Evolutionary conservation across 2,113 vertebrate species (phyloP).

Genomic region (Tiliqua scincoides): DNA sequence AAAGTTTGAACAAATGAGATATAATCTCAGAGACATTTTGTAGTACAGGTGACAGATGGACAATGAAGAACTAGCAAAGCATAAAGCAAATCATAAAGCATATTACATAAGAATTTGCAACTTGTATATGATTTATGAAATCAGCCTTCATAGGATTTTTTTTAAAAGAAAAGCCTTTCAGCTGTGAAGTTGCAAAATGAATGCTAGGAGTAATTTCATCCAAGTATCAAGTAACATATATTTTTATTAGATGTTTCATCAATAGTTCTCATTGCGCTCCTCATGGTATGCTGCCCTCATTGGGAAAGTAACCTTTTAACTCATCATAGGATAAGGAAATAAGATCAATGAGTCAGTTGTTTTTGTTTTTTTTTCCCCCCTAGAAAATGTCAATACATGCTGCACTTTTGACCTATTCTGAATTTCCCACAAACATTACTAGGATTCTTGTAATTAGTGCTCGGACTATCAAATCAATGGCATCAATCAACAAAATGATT

Average conservation of each 20-base stretch:
- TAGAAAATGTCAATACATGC: not conserved
- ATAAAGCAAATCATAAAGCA: not conserved
- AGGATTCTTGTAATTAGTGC: not conserved
- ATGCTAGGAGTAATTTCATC: constrained; percentile 5
- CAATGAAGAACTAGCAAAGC: not conserved
- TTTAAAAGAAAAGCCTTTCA: not conserved
- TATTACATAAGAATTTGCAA: not conserved
- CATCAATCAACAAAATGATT: constrained; percentile 38
- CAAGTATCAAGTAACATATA: constrained; percentile 14
- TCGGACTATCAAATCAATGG: not conserved
- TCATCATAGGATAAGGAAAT: not conserved
- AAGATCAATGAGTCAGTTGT: not conserved
- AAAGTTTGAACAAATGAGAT: not conserved
- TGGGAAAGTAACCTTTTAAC: constrained; percentile 25
- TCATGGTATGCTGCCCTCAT: constrained; percentile 4
- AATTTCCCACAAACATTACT: not conserved
- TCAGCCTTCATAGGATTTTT: constrained; percentile 9
- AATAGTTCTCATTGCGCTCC: constrained; percentile 4
- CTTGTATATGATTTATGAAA: not conserved
- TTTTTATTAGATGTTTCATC: not conserved
- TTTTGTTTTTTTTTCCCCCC: constrained; percentile 25
- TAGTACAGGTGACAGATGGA: not conserved
- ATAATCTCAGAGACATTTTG: not conserved
- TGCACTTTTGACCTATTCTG: not conserved
- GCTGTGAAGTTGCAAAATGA: constrained; percentile 4